Base-by-base conservation (phyloP, 2,797 vertebrate genomes). In the Anas capensis region DNA sequence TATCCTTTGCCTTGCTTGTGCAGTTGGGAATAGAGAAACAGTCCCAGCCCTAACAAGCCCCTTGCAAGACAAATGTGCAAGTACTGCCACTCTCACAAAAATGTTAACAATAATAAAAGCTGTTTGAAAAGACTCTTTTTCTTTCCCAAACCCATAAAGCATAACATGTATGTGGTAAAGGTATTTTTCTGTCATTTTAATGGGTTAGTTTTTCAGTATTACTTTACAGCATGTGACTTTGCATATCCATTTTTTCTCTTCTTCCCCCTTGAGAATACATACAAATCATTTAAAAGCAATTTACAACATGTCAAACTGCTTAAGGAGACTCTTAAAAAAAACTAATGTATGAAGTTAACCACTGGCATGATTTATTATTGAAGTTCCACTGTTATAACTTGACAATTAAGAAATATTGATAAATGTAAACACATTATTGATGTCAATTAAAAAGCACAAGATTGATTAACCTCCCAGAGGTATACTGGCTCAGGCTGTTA, bases 351-450 rank as follows among this genome's bases (percentile, higher is more conserved):
- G 87, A 96, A 95, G 92, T 90, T 97, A 97, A 97, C 96, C 94
- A 84, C 78, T 85, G 79, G 77, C 90, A 86, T 96, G 97, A 98
- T 98, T 98, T 98, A 98, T 98, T 97, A 95, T 53, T 97, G 93
- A 97, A 97, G 88, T 94, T 97, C 95, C 80, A 92, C 70, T 80
- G 90, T 97, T 97, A 96, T 89, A 98, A 96, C 91, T 83, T 96
- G 95, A 97, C 97, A 98, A 98, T 98, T 98, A 98, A 97, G 93
- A 97, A 97, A 93, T 97, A 98, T 91, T 98, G 98, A 98, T 97
- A 97, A 97, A 98, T 97, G 97, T 97, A 98, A 97, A 97, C 95
- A 95, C 87, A 96, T 97, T 98, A 98, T 97, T 97, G 97, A 98
- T 97, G 96, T 93, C 96, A 97, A 97, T 97, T 97, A 97, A 96